A percentile compares a stretch with the other conserved stretches of the same genome.
These are phyloP conservation scores for Lasius platythorax DNA, from an alignment of 2,888 invertebrate genomes.

Conservation along the genomic window DNA sequence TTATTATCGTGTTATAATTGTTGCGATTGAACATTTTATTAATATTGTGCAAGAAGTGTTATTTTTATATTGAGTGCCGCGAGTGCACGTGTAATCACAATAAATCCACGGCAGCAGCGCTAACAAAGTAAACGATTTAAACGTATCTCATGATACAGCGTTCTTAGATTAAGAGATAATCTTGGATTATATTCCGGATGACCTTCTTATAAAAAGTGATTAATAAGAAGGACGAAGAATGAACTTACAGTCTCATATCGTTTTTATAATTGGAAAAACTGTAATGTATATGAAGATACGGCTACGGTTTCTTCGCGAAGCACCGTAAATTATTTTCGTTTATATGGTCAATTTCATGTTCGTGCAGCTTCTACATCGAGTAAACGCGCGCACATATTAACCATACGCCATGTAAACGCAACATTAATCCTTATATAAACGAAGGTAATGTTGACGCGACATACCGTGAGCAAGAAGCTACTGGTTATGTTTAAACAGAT, in stretches of 20 bases:
- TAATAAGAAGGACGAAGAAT: background rate
- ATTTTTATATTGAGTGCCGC: too few relatives aligned
- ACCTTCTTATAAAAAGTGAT: background rate
- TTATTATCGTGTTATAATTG: too few relatives aligned
- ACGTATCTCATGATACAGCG: background rate
- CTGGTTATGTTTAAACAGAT: slow-evolving; percentile 37
- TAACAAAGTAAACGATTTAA: background rate
- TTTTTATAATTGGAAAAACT: background rate
- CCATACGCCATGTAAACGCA: slow-evolving; percentile 37
- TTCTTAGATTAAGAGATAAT: background rate
- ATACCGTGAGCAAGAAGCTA: slow-evolving; percentile 30
- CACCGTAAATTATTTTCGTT: background rate
- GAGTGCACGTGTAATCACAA: background rate
- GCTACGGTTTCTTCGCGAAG: background rate
- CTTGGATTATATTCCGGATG: background rate
- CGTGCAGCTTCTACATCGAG: background rate
- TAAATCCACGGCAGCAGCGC: background rate
- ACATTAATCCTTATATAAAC: slow-evolving; percentile 55
- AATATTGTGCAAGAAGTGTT: too few relatives aligned
- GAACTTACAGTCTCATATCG: background rate
- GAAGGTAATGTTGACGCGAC: slow-evolving; percentile 34
- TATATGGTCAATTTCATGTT: slow-evolving; percentile 44
- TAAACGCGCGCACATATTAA: slow-evolving; percentile 52
- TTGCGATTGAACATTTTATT: too few relatives aligned
- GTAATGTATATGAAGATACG: background rate